Evolutionary conservation across 2,113 vertebrate genomes (phyloP), one percentile per base, ranked within the genome.

Genomic region (Syngnathus floridae): DNA sequence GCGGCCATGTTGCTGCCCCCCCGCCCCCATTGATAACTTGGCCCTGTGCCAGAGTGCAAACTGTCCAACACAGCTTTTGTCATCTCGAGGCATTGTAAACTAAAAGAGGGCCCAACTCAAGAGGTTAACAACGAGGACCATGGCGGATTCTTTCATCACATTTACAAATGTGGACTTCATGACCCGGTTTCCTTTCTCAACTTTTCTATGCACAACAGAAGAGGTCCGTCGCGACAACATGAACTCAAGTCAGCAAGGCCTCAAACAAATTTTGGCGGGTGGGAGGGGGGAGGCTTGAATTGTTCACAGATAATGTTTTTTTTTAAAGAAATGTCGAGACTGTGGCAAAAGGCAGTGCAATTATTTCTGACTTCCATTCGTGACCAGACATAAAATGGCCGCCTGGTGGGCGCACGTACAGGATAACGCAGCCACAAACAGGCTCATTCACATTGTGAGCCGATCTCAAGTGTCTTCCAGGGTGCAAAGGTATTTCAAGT

Each of bases 401-500:
- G 48, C 78, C 66, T 69, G 65, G 74, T 73, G 58, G 71, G 73
- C 67, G 65, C 68, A 63, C 58, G 51, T 69, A 65, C 54, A 65
- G 64, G 22, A 48, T 51, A 31, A 64, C 70, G 72, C 61, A 71
- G 68, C 67, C 69, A 48, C 57, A 51, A 46, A 69, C 69, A 76
- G 58, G 67, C 69, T 67, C 62, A 60, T 76, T 68, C 61, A 72
- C 8, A 35, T 45, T 55, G n/a, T 60, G 22, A 63, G 66, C 37
- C 51, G 2, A 60, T 64, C 46, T 77, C 78, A 80, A 85, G 80
- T 72, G 69, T 82, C 65, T 12, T 67, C 70, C 73, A 74, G 80
- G 69, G 72, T 22, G 2, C 75, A 65, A 2, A 70, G 35, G 76
- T 19, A 65, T 73, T 64, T 78, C 55, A 64, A 63, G 67, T 36